Percentiles rank a stretch among this genome's conserved stretches.
phyloP scores from a whole-genome alignment of 30 jellyfish, hydroid and myxozoan genomes.

The Euphysa ruthae region DNA sequence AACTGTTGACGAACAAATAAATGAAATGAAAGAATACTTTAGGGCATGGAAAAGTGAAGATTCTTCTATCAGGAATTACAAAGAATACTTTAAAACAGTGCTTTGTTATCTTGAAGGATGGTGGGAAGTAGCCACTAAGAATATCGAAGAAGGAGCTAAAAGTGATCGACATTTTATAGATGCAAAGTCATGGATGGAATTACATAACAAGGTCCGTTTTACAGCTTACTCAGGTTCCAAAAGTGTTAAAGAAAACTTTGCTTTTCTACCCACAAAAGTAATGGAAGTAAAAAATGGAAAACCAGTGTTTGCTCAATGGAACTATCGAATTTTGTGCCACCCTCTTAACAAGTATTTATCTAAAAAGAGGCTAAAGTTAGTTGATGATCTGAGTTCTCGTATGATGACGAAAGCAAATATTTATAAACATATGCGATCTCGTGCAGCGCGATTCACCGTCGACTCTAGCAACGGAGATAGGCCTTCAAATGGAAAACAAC shows the following conservation, averaged over 20 bases:
- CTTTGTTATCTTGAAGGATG: conserved; percentile 75
- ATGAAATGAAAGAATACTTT: conserved; percentile 63
- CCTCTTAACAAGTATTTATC: conserved; percentile 50
- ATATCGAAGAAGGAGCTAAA: conserved; percentile 35
- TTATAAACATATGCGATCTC: conserved; percentile 19
- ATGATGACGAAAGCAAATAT: conserved; percentile 23
- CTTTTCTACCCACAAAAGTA: conserved; percentile 35
- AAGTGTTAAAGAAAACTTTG: conserved; percentile 29
- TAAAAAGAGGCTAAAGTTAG: conserved; percentile 23
- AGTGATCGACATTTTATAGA: conserved; percentile 45
- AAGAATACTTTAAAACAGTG: conserved; percentile 56
- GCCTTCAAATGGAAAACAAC: background rate
- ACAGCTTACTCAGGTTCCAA: conserved; percentile 36
- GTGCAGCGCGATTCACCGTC: conserved; percentile 62
- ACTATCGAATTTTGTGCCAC: conserved; percentile 77
- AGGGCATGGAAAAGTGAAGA: conserved; percentile 67
- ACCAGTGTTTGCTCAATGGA: conserved; percentile 84
- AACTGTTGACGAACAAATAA: conserved; percentile 40
- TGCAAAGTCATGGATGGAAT: conserved; percentile 33
- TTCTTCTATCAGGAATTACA: conserved; percentile 39
- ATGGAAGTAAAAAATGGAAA: conserved; percentile 10
- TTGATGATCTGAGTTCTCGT: conserved; percentile 38
- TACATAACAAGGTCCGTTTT: conserved; percentile 32
- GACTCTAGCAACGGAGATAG: conserved; percentile 1
- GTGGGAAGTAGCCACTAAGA: conserved; percentile 44